phyloP scores from a whole-genome alignment of 2,888 invertebrate species.

The Sussaba pulchella region DNA sequence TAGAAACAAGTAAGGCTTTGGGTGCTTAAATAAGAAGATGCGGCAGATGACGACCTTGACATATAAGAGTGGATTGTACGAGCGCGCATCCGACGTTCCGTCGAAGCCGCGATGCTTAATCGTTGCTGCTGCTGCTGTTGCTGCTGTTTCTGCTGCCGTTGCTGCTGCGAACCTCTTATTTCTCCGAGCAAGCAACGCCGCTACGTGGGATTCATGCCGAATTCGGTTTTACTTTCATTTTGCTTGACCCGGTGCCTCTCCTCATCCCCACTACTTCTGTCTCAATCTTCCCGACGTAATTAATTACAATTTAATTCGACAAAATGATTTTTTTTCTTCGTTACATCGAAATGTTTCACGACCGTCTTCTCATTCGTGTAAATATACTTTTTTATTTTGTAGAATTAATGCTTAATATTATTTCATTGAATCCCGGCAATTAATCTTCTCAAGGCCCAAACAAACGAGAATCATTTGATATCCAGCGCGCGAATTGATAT shows the following conservation, averaged over 20 bases:
- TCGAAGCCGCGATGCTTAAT: conserved; percentile 16
- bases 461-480: too few species aligned
- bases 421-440: too few species aligned
- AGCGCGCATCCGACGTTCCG: conserved; percentile 52
- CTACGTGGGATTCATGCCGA: conserved; percentile 72
- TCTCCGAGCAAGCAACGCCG: conserved; percentile 58
- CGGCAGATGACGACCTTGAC: conserved; percentile 78
- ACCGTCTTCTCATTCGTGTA: background rate
- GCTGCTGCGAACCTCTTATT: conserved; percentile 25
- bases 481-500: too few species aligned
- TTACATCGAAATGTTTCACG: background rate
- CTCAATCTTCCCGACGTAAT: conserved; percentile 4
- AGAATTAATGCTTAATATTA: too few species aligned
- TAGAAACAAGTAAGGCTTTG: conserved; percentile 63
- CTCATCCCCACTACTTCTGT: conserved; percentile 3
- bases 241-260: conserved; percentile 10
- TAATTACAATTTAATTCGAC: background rate
- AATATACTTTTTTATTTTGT: too few species aligned
- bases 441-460: too few species aligned
- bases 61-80: conserved; percentile 70
- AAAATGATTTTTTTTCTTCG: background rate
- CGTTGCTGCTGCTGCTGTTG: conserved; percentile 14
- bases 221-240: conserved; percentile 78
- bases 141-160: conserved; percentile 2
- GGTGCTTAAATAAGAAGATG: conserved; percentile 70